A percentile compares a stretch with the other conserved stretches of the same genome.
phyloP scores from a whole-genome alignment of 1,140 invertebrate genomes.

The Gyrodactylus bullatarudis region DNA sequence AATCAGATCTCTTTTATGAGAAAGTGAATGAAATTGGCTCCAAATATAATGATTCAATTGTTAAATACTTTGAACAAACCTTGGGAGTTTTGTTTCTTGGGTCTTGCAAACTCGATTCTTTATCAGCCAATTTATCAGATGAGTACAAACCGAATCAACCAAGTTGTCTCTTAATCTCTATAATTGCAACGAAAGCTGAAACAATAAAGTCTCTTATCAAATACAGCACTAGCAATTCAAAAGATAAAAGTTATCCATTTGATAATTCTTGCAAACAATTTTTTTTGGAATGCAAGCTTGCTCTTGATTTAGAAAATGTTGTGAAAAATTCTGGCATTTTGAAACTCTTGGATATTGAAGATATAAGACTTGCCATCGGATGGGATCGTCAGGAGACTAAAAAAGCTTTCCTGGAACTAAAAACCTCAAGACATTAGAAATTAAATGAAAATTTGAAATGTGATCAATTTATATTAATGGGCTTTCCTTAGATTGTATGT shows the following conservation, averaged over 20 bases:
- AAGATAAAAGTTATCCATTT: neutral
- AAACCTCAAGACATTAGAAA: neutral
- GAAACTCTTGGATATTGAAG: neutral
- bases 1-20: neutral
- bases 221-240: neutral
- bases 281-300: neutral
- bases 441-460: neutral
- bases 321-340: neutral
- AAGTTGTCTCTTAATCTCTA: neutral
- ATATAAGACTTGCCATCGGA: neutral
- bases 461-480: neutral
- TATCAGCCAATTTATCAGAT: neutral
- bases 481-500: too few relatives aligned
- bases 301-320: neutral
- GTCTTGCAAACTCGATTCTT: neutral
- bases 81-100: neutral
- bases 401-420: neutral
- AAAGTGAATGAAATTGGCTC: neutral
- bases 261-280: neutral
- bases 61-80: neutral
- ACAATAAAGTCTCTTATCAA: neutral
- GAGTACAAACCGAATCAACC: neutral
- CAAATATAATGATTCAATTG: neutral
- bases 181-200: neutral
- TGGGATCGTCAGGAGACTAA: neutral